Evolutionary conservation across 2,113 vertebrate genomes (phyloP).

Genomic region (Lethenteron camtschaticum): DNA sequence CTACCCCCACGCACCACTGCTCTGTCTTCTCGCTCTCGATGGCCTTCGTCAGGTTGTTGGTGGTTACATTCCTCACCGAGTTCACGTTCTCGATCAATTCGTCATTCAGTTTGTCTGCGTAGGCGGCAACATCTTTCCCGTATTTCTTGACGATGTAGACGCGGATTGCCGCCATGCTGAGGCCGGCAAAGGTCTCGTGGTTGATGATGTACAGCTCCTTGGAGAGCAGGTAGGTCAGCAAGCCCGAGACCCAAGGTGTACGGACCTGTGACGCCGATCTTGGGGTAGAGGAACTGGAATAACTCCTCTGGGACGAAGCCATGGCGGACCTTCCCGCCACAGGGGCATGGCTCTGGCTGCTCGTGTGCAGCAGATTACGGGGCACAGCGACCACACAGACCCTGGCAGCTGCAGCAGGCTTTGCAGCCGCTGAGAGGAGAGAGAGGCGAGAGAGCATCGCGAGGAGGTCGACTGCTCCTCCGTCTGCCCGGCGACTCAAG

Average conservation of each 20-base stretch:
- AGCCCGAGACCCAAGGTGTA: slow-evolving; percentile 81
- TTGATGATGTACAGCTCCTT: slow-evolving; percentile 86
- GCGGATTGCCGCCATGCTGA: slow-evolving; percentile 24
- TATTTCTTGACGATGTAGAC: slow-evolving; percentile 51
- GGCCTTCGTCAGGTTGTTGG: slow-evolving; percentile 23
- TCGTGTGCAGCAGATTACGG: slow-evolving; percentile 22
- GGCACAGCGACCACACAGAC: no score
- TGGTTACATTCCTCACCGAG: slow-evolving; percentile 28
- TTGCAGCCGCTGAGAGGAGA: no score
- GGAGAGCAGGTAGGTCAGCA: slow-evolving; percentile 45
- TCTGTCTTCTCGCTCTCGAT: slow-evolving; percentile 59
- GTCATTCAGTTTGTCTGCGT: slow-evolving; percentile 63
- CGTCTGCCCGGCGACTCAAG: no score
- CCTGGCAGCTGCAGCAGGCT: no score
- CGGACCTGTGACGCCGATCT: slow-evolving; percentile 89
- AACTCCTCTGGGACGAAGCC: slow-evolving; percentile 75
- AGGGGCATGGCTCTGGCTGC: slow-evolving; percentile 36
- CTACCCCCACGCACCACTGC: slow-evolving; percentile 49
- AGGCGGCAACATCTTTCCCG: slow-evolving; percentile 37
- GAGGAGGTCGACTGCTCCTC: no score
- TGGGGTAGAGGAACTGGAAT: slow-evolving; percentile 81
- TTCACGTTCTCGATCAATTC: slow-evolving; percentile 36
- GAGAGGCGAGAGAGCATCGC: no score
- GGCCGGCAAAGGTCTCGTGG: slow-evolving; percentile 39
- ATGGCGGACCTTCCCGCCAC: slow-evolving; percentile 62